Evolutionary conservation across 2,797 vertebrate genomes (phyloP), one percentile per base, ranked within the genome.

Genomic region (Gallinago solitaria): DNA sequence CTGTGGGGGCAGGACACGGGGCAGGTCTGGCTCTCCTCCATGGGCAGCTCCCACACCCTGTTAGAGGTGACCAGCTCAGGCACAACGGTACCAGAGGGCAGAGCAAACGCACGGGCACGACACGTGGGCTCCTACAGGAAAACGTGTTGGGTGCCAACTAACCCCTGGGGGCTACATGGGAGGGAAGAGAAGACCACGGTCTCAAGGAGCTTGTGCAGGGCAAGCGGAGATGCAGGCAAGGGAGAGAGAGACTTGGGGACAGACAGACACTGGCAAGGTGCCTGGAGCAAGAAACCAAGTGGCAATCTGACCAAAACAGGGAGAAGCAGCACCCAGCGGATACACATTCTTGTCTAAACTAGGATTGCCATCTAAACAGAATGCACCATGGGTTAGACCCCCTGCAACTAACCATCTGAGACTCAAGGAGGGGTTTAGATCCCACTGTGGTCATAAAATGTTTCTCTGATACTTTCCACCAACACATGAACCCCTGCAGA

Each of bases 111-210:
- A 2, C 59, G 33, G 78, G 61, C 43, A 24, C 0, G 1, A 0
- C 4, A 16, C 0, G 1, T 4, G 67, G 0, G 45, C 5, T 81
- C 65, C 37, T 32, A 17, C 17, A 19, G 25, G 19, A 25, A 30
- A 56, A 43, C 5, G 3, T 0, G 0, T 6, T 37, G 74, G 28
- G 14, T 71, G 41, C 54, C 82, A 64, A 6, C 30, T 51, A 37
- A 47, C 12, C 69, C 56, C 20, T 1, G 0, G 27, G 53, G 37
- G 50, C 45, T 64, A 33, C 37, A 18, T 0, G 5, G 0, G 0
- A 69, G 39, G 48, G 25, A 54, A 63, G 35, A 53, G 41, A 70
- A 84, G 5, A 70, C 53, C 45, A 5, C 0, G 27, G 32, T 3
- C 67, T 13, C 57, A 24, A 43, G 69, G 48, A 1, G 5, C n/a